Base-by-base conservation (phyloP, 2,797 vertebrate species). In the Pachyuromys duprasi region DNA sequence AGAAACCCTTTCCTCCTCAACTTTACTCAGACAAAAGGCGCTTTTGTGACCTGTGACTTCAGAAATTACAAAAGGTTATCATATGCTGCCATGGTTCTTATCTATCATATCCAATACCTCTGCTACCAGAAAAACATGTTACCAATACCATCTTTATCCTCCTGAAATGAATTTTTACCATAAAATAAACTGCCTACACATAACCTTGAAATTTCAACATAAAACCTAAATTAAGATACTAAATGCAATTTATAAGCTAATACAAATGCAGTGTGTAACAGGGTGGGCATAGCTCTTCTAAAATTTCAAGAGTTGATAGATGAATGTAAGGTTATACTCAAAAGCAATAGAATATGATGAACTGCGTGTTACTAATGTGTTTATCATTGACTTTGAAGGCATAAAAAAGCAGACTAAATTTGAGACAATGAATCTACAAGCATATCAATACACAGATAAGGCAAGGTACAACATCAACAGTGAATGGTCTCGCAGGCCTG, bases 201-300 rank as follows among this genome's bases (percentile, higher is more conserved):
- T 33, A 90, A 55, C 24, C 26, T 86, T 88, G 42, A 83, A 83
- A 87, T 76, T n/a, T 42, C 1, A 80, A 36, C 17, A 76, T 60
- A 78, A 93, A 67, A 9, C 26, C 8, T 86, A 82, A 60, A 89
- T 65, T 55, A 83, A 81, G 15, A 60, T 31, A 55, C 2, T 42
- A 82, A 81, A 88, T 53, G 31, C 78, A 55, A 57, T 1, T 5
- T 28, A 89, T 83, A 60, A 90, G 36, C 53, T 63, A 95, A 79
- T 18, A 6, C 8, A 65, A 39, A 69, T 4, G 69, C 70, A 57
- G 26, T 55, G 57, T 45, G 13, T 83, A 53, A 86, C 69, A 81
- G 13, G 0, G 9, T 82, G 11, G 36, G 13, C 5, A 13, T 45
- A 22, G 28, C 33, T 84, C 33, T 3, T 57, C 8, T 45, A 67